Conservation (phyloP, 2,113 vertebrate genomes). For the Oreochromis tanganicae region DNA sequence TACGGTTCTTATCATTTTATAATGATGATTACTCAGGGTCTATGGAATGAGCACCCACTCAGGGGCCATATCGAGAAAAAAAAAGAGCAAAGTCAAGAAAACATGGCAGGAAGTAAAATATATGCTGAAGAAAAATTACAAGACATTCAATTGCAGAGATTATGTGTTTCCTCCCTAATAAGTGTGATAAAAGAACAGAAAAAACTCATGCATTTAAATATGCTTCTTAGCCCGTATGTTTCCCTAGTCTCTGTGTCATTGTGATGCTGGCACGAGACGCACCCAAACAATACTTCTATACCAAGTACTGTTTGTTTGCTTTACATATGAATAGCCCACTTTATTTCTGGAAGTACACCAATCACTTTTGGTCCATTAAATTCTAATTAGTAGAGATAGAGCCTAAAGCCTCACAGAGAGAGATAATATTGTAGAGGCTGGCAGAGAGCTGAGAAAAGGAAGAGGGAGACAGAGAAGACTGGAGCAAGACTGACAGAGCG, state of each 20-base stretch:
- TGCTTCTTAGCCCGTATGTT: conserved; percentile 73
- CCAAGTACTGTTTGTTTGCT: conserved; percentile 71
- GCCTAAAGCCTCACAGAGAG: conserved; percentile 61
- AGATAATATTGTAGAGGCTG: conserved; percentile 61
- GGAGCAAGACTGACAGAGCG: conserved; percentile 33
- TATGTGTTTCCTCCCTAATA: conserved; percentile 69
- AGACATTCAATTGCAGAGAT: conserved; percentile 68
- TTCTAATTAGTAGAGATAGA: conserved; percentile 73
- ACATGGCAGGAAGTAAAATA: conserved; percentile 47
- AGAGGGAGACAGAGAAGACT: conserved; percentile 18
- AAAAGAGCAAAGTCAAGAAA: conserved; percentile 30
- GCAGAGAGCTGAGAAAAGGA: conserved; percentile 16
- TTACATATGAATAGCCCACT: conserved; percentile 73
- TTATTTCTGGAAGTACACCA: conserved; percentile 71
- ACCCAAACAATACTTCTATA: conserved; percentile 63
- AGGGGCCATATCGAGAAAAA: neutral
- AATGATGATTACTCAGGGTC: conserved; percentile 67
- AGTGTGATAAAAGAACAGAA: conserved; percentile 66
- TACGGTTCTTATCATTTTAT: conserved; percentile 61
- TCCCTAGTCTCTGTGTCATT: conserved; percentile 51
- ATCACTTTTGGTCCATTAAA: conserved; percentile 76
- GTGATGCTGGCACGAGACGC: conserved; percentile 44
- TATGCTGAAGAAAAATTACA: conserved; percentile 57
- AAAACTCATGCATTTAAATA: conserved; percentile 80
- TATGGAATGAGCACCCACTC: conserved; percentile 40